Evolutionary conservation across 2,797 vertebrate genomes (phyloP), one percentile per base, ranked within the genome.

Genomic region (Sardinella longiceps): DNA sequence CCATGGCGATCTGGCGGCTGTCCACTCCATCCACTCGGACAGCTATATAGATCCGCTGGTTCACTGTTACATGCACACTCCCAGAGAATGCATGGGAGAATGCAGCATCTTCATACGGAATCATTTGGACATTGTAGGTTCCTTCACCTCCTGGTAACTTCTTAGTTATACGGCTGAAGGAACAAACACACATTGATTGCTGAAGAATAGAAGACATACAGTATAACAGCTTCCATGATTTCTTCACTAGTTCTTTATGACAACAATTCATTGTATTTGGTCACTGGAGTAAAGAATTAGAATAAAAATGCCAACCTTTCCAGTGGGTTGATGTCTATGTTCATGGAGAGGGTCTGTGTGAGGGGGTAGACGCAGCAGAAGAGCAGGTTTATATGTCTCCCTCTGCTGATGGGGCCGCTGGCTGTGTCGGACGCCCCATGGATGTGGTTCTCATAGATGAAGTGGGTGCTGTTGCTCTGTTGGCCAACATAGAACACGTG

Each of bases 401-500:
- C 3, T 3, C 92, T 91, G 25, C 90, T 92, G 80, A 95, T 88
- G 0, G 90, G 3, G 4, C 85, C 70, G 0, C 63, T 80, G 7
- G 89, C 83, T 23, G 87, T 46, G 56, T 89, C 87, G 63, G 88
- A 81, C 0, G 90, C 84, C 0, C 90, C 92, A 18, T 87, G 88
- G 77, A 96, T 88, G 9, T 0, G 6, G 80, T 96, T 96, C 87
- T 93, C 90, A 82, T 95, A 95, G 15, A 92, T 91, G 84, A 94
- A 92, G 86, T 96, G 94, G 3, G 92, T 94, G 18, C 86, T 82
- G 0, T 96, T 96, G 87, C 90, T 93, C 95, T 95, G 60, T 14
- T 87, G 80, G 0, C 60, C 66, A 39, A 15, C 30, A 37, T 15
- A 33, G 30, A 74, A 14, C 33, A 74, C 14, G 66, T 12, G 25